phyloP scores from a whole-genome alignment of 64 coral and sea anemone species.

The Montipora cactus region DNA sequence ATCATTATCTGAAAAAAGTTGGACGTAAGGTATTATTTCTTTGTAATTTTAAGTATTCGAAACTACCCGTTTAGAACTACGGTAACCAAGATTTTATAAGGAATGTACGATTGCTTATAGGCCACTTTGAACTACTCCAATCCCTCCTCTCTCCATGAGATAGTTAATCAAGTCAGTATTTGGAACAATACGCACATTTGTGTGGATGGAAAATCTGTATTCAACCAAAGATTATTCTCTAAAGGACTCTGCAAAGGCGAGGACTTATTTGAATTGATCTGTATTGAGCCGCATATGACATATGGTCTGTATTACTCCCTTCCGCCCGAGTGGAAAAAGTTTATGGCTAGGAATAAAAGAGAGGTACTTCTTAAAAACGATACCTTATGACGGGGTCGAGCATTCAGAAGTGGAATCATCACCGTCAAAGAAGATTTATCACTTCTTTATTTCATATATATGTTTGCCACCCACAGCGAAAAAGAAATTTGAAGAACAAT shows the following conservation, averaged over 20 bases:
- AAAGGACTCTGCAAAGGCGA: conserved; percentile 8
- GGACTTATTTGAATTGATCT: background rate
- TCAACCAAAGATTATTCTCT: conserved; percentile 25
- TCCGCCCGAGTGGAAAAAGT: background rate
- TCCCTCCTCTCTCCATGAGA: too few relatives aligned
- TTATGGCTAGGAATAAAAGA: background rate
- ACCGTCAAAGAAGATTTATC: conserved; percentile 13
- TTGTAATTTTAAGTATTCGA: background rate
- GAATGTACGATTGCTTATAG: background rate
- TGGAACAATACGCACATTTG: conserved; percentile 31
- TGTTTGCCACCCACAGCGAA: background rate
- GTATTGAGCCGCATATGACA: conserved; percentile 3
- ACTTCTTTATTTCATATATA: background rate
- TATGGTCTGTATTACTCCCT: background rate
- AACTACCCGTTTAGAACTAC: background rate
- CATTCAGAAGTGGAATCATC: background rate
- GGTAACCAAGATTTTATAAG: background rate
- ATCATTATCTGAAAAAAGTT: background rate
- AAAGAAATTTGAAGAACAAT: conserved; percentile 16
- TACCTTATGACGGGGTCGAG: background rate
- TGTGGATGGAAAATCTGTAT: background rate
- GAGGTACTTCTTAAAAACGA: background rate
- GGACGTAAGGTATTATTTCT: background rate
- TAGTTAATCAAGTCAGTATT: conserved; percentile 23
- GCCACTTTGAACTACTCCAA: background rate